phyloP scores from a whole-genome alignment of 2,113 vertebrate species.

The Tauraco erythrolophus region DNA sequence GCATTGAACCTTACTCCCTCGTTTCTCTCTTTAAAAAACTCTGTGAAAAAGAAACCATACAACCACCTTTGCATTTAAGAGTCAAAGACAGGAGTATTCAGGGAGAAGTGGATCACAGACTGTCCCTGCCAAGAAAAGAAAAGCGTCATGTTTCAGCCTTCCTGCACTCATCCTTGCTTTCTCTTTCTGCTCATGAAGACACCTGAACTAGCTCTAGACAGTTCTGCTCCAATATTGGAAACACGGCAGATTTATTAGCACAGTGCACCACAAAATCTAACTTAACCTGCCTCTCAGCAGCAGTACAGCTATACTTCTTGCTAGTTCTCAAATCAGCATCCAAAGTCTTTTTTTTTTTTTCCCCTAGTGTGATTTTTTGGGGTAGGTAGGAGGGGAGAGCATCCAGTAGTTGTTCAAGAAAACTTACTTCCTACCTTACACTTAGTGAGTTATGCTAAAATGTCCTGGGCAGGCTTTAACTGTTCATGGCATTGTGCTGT shows the following conservation, averaged over 20 bases:
- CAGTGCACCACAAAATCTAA: background rate
- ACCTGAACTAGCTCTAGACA: background rate
- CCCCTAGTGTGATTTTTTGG: background rate
- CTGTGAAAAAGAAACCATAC: background rate
- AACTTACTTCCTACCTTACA: background rate
- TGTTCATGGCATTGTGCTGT: background rate
- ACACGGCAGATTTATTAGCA: background rate
- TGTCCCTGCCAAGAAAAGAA: background rate
- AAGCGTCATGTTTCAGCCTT: background rate
- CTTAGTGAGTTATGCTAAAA: background rate
- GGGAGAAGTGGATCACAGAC: background rate
- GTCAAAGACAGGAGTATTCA: background rate
- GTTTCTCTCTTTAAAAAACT: background rate
- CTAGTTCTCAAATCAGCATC: background rate
- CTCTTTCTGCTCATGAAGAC: background rate
- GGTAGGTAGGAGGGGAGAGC: background rate
- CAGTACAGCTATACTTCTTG: background rate
- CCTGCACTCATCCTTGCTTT: background rate
- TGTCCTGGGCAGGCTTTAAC: background rate
- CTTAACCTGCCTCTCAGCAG: background rate
- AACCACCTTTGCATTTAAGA: background rate
- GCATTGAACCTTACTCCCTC: background rate
- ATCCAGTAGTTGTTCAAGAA: background rate
- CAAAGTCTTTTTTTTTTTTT: background rate
- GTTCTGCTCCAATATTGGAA: background rate